Percentiles rank a stretch among this genome's conserved stretches.
Conservation (phyloP, 2,113 vertebrate species). For the Melanostigma gelatinosum region DNA sequence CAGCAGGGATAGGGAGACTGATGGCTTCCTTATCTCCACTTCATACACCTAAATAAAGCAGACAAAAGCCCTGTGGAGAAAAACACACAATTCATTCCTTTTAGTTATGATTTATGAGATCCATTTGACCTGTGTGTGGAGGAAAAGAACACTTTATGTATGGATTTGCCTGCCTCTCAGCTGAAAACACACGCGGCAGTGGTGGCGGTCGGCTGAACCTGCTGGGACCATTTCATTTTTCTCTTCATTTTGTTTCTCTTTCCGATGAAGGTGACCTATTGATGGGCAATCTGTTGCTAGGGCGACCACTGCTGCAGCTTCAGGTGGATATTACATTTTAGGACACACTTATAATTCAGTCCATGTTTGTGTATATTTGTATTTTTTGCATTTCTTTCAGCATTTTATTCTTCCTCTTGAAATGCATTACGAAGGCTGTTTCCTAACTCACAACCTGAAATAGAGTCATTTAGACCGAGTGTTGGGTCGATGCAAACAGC, state of each 20-base stretch:
- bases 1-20: constrained; percentile 34
- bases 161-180: constrained; percentile 17
- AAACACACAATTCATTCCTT: constrained; percentile 45
- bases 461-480: not conserved
- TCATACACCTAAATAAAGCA: constrained; percentile 53
- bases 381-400: not conserved
- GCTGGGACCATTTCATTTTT: constrained; percentile 33
- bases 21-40: constrained; percentile 67
- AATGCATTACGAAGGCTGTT: not conserved
- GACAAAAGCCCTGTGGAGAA: constrained; percentile 34
- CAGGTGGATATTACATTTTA: not conserved
- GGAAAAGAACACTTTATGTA: constrained; percentile 33
- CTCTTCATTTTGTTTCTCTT: constrained; percentile 41
- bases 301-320: constrained; percentile 6
- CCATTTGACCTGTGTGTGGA: constrained; percentile 46
- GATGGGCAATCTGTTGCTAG: constrained; percentile 44
- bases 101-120: constrained; percentile 65
- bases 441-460: not conserved
- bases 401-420: not conserved
- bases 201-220: constrained; percentile 9
- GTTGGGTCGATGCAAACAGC: not conserved
- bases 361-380: not conserved
- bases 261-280: constrained; percentile 63
- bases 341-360: not conserved
- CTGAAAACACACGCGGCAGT: constrained; percentile 28